Evolutionary conservation across 2,113 vertebrate genomes (phyloP).

Genomic region (Mixornis gularis): DNA sequence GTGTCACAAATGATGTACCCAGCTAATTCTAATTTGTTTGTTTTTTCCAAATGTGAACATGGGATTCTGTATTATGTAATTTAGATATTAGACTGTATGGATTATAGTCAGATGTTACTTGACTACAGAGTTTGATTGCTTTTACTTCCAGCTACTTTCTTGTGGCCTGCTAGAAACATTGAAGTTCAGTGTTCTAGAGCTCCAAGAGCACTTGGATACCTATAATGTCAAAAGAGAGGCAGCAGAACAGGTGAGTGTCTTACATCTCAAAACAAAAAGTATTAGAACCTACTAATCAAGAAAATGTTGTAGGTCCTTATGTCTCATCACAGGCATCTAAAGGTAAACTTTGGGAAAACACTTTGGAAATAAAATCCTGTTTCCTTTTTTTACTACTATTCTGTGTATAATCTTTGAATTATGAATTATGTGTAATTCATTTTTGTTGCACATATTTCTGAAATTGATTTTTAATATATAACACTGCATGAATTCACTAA

Average conservation of each 20-base stretch:
- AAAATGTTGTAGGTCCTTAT: not conserved
- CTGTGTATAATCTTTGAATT: not conserved
- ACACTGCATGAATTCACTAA: not conserved
- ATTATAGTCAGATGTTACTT: not conserved
- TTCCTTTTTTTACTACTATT: not conserved
- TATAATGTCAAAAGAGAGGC: slow-evolving; percentile 92
- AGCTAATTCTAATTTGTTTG: not conserved
- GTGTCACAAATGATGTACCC: not conserved
- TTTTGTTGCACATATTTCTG: not conserved
- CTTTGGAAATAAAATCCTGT: not conserved
- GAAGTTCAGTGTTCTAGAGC: slow-evolving; percentile 95
- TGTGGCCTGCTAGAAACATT: slow-evolving; percentile 93
- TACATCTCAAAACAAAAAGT: not conserved
- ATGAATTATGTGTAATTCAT: not conserved
- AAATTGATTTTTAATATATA: not conserved
- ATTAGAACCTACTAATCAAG: not conserved
- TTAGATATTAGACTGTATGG: not conserved
- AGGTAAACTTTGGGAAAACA: not conserved
- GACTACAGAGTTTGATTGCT: not conserved
- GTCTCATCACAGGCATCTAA: not conserved
- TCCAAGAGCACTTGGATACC: slow-evolving; percentile 97
- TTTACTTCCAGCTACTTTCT: slow-evolving; percentile 83
- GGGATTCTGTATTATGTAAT: not conserved
- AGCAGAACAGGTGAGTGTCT: slow-evolving; percentile 84
- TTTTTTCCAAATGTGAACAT: not conserved